Conservation (phyloP, 30 jellyfish, hydroid and myxozoan genomes). For the Aurelia aurita region DNA sequence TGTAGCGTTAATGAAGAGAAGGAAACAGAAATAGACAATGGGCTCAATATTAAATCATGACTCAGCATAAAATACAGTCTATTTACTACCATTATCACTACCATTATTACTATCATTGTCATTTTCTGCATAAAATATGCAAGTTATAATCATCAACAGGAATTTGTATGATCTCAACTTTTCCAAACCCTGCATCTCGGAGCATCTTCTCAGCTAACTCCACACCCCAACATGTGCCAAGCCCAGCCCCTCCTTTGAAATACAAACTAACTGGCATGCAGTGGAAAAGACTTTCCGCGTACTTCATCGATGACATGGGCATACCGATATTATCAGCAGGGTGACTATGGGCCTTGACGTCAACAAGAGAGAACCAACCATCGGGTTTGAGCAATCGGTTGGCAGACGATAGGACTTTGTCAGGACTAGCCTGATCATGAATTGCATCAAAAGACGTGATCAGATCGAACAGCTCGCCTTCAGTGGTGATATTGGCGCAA, state of each 20-base stretch:
- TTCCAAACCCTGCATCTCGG: constrained; percentile 48
- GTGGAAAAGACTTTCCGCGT: constrained; percentile 38
- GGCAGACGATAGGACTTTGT: constrained; percentile 20
- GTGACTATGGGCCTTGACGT: constrained; percentile 52
- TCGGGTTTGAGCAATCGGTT: constrained; percentile 38
- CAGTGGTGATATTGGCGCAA: constrained; percentile 24
- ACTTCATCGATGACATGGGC: constrained; percentile 35
- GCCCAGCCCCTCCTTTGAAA: constrained; percentile 64
- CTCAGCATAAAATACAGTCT: too few relatives aligned
- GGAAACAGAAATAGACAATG: too few relatives aligned
- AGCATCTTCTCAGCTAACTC: constrained; percentile 62
- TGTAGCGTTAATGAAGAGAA: too few relatives aligned
- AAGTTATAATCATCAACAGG: too few relatives aligned
- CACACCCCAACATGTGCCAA: constrained; percentile 68
- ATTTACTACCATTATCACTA: too few relatives aligned
- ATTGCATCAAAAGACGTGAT: constrained; percentile 56
- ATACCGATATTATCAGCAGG: constrained; percentile 49
- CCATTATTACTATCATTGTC: too few relatives aligned
- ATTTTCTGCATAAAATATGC: too few relatives aligned
- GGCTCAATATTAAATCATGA: too few relatives aligned
- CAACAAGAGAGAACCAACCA: constrained; percentile 58
- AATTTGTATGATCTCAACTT: too few relatives aligned
- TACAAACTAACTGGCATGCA: constrained; percentile 67
- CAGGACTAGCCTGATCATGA: constrained; percentile 66
- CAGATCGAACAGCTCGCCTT: constrained; percentile 39